Conservation (phyloP, 1,140 invertebrate genomes). For the Phymorhynchus buccinoides region DNA sequence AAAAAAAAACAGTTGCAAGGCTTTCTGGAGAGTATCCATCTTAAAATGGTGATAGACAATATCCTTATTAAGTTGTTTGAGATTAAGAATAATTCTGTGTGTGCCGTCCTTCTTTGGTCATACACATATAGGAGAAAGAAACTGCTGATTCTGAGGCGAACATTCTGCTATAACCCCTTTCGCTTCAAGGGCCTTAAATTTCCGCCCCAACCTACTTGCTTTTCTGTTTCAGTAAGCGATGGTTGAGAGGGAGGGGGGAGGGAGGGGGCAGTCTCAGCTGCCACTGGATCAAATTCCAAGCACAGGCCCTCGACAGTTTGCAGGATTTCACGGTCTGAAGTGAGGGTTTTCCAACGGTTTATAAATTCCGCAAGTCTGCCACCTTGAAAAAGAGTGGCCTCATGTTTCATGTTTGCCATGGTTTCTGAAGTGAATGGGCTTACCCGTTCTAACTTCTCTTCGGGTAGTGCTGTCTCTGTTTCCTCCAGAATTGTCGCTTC, state of each 20-base stretch:
- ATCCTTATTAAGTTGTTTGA: slow-evolving; percentile 50
- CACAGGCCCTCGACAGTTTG: background rate
- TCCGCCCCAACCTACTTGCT: background rate
- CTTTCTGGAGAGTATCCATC: slow-evolving; percentile 53
- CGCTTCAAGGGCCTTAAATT: background rate
- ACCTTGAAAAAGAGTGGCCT: slow-evolving; percentile 14
- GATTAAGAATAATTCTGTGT: slow-evolving; percentile 51
- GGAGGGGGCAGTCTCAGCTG: background rate
- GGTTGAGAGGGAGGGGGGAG: too few relatives aligned
- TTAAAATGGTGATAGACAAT: slow-evolving; percentile 56
- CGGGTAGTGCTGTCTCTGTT: background rate
- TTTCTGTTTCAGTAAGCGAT: background rate
- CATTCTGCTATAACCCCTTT: background rate
- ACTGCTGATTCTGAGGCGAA: slow-evolving; percentile 5
- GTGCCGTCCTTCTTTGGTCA: slow-evolving; percentile 47
- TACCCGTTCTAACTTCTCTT: background rate
- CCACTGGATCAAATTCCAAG: background rate
- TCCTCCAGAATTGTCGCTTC: background rate
- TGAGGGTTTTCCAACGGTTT: background rate
- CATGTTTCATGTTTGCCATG: background rate
- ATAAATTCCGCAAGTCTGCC: background rate
- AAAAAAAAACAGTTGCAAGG: slow-evolving; percentile 43
- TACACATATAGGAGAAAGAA: slow-evolving; percentile 53
- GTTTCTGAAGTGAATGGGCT: background rate
- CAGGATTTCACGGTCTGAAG: background rate